These are phyloP conservation scores for Aphrophora alni DNA, from an alignment of 2,888 invertebrate genomes.

Conservation along the genomic window DNA sequence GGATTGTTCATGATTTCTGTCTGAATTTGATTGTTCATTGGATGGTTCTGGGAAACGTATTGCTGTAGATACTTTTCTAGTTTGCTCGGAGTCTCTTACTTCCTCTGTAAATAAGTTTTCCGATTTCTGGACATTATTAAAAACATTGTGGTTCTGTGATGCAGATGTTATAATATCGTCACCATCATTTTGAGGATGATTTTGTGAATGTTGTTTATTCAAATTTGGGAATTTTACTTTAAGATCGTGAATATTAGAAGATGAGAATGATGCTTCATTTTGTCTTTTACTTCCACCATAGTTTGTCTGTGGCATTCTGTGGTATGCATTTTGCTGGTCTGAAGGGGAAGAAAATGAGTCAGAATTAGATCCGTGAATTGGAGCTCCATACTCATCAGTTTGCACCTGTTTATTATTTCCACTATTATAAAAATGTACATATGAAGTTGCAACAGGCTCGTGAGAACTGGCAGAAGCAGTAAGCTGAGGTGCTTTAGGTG, in stretches of 20 bases:
- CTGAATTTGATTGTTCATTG: background rate
- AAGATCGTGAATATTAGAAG: background rate
- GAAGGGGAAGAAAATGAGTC: constrained; percentile 33
- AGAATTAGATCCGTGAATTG: constrained; percentile 29
- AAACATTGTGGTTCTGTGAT: constrained; percentile 28
- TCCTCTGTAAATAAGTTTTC: constrained; percentile 18
- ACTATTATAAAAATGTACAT: constrained; percentile 35
- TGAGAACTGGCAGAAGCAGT: constrained; percentile 26
- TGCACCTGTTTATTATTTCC: constrained; percentile 32
- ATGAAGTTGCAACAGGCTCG: constrained; percentile 36
- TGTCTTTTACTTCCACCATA: background rate
- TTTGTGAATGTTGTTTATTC: background rate
- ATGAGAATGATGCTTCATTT: background rate
- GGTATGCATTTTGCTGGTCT: constrained; percentile 32
- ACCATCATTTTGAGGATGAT: background rate
- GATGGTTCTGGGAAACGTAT: constrained; percentile 24
- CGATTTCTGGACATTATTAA: constrained; percentile 18
- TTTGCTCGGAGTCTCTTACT: constrained; percentile 16
- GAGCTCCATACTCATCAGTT: constrained; percentile 39
- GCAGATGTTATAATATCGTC: constrained; percentile 37
- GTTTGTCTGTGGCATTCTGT: constrained; percentile 14
- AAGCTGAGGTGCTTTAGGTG: constrained; percentile 37
- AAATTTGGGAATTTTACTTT: constrained; percentile 26
- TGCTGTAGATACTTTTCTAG: constrained; percentile 27
- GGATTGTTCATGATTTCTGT: background rate